Percentiles rank a stretch among this genome's conserved stretches.
phyloP scores from a whole-genome alignment of 2,888 invertebrate species.

The Hanleya hanleyi region DNA sequence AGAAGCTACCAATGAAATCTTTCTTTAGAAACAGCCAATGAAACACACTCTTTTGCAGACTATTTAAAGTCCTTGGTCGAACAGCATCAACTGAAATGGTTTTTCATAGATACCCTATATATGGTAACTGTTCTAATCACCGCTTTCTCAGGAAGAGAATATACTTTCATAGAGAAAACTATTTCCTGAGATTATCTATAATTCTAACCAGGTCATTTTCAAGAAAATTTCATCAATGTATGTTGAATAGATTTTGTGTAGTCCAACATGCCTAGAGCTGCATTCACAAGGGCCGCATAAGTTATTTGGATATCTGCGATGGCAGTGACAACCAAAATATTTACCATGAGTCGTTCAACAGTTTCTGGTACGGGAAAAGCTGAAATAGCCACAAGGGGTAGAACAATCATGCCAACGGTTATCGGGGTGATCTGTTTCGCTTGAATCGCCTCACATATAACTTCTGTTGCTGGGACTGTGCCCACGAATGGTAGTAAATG shows the following conservation, averaged over 20 bases:
- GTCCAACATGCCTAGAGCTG: too few relatives aligned
- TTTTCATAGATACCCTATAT: too few relatives aligned
- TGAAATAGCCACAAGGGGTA: slow-evolving; percentile 48
- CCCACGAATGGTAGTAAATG: slow-evolving; percentile 66
- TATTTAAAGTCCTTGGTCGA: too few relatives aligned
- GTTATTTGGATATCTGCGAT: not conserved
- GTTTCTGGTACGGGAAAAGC: slow-evolving; percentile 58
- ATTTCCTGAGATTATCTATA: not conserved
- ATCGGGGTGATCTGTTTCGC: slow-evolving; percentile 22
- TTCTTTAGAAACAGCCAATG: too few relatives aligned
- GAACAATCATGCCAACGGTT: not conserved
- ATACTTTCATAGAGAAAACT: too few relatives aligned
- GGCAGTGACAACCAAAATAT: slow-evolving; percentile 61
- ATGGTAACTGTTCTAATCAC: too few relatives aligned
- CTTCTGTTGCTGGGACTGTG: slow-evolving; percentile 47
- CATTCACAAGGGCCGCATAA: too few relatives aligned
- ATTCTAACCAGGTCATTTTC: not conserved
- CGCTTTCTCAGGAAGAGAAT: too few relatives aligned
- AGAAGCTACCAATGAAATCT: too few relatives aligned
- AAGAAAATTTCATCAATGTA: not conserved
- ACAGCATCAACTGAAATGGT: too few relatives aligned
- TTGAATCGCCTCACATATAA: slow-evolving; percentile 37
- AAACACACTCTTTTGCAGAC: too few relatives aligned
- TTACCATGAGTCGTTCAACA: slow-evolving; percentile 54
- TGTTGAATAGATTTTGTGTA: not conserved